phyloP scores from a whole-genome alignment of 1,140 invertebrate genomes.

The Psilanteris sp. region DNA sequence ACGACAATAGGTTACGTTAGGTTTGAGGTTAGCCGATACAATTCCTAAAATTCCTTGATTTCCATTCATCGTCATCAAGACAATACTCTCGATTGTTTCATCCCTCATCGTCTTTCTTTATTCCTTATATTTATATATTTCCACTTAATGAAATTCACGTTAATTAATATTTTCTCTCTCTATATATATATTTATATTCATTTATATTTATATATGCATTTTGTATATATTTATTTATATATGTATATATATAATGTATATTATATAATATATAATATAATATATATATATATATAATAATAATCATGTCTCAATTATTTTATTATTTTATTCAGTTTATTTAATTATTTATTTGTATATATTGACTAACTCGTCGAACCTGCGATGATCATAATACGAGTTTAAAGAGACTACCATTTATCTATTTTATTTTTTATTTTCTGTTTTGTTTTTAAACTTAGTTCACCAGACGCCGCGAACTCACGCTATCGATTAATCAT shows the following conservation, averaged over 20 bases:
- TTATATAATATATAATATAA: too few species aligned
- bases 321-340: slow-evolving; percentile 42
- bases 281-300: slow-evolving; percentile 45
- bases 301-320: slow-evolving; percentile 43
- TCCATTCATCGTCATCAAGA: slow-evolving; percentile 62
- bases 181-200: slow-evolving; percentile 53
- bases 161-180: slow-evolving; percentile 48
- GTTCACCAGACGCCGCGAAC: slow-evolving; percentile 29
- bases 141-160: slow-evolving; percentile 44
- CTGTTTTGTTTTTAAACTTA: slow-evolving; percentile 29
- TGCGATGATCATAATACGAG: slow-evolving; percentile 70
- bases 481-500: slow-evolving; percentile 58
- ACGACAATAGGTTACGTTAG: slow-evolving; percentile 64
- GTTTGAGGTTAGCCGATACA: slow-evolving; percentile 73
- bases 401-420: slow-evolving; percentile 73
- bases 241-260: too few species aligned
- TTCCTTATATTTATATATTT: slow-evolving; percentile 32
- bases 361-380: slow-evolving; percentile 72
- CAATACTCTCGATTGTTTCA: slow-evolving; percentile 30
- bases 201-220: slow-evolving; percentile 57
- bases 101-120: neutral
- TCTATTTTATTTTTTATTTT: slow-evolving; percentile 47
- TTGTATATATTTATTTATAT: too few species aligned
- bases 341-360: slow-evolving; percentile 55
- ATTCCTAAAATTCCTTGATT: slow-evolving; percentile 73